A percentile compares a stretch with the other conserved stretches of the same genome.
phyloP scores from a whole-genome alignment of 2,113 vertebrate genomes.

The Triplophysa tibetana region DNA sequence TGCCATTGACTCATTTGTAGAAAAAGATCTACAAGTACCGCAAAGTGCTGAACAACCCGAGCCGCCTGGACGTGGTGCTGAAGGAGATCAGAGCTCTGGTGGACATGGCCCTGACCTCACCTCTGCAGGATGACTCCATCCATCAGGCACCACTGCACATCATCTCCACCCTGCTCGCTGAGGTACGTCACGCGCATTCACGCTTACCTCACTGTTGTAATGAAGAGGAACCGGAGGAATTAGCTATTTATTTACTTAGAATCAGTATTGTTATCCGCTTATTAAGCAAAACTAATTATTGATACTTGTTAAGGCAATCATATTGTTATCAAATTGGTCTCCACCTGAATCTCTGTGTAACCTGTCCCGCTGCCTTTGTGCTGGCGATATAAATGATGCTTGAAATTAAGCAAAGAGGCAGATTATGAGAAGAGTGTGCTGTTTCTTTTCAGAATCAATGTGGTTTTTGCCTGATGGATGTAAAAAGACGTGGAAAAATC shows the following conservation, averaged over 20 bases:
- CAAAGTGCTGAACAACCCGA: slow-evolving; percentile 94
- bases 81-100: slow-evolving; percentile 97
- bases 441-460: too few relatives aligned
- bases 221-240: neutral
- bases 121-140: slow-evolving; percentile 96
- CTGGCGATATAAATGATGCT: neutral
- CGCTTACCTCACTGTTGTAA: slow-evolving; percentile 6
- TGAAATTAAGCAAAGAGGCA: neutral
- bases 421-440: too few relatives aligned
- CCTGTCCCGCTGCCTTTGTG: neutral
- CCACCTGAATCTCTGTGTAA: neutral
- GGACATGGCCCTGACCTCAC: slow-evolving; percentile 95
- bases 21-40: slow-evolving; percentile 99
- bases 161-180: slow-evolving; percentile 96
- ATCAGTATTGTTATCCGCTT: neutral
- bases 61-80: slow-evolving; percentile 96
- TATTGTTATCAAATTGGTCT: neutral
- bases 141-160: slow-evolving; percentile 96
- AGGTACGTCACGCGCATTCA: slow-evolving; percentile 72
- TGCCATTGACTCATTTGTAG: slow-evolving; percentile 63
- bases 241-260: neutral
- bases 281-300: neutral
- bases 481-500: too few relatives aligned
- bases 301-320: neutral
- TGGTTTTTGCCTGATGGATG: too few relatives aligned